These are phyloP conservation scores for Neomonachus schauinslandi DNA, from an alignment of 2,113 vertebrate species.

Conservation along the genomic window DNA sequence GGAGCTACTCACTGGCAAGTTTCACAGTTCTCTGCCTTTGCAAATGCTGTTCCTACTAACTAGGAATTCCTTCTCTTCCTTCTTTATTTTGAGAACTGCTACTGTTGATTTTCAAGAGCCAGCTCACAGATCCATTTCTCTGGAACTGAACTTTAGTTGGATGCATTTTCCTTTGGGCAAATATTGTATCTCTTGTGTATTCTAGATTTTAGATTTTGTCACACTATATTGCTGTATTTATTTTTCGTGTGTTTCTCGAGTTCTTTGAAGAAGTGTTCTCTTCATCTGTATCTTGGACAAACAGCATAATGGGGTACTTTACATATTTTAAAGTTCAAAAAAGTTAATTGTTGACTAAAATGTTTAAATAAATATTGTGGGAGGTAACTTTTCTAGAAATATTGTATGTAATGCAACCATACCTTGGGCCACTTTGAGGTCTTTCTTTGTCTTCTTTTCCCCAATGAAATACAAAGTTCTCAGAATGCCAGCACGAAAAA, in stretches of 20 bases:
- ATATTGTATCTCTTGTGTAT: neutral
- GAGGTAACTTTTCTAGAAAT: neutral
- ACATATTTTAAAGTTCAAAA: neutral
- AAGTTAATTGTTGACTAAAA: neutral
- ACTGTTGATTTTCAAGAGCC: neutral
- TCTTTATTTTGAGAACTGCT: neutral
- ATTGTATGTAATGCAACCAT: neutral
- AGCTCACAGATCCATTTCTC: neutral
- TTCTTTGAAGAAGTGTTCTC: neutral
- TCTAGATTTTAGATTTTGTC: neutral
- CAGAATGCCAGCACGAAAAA: neutral
- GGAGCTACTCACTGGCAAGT: neutral
- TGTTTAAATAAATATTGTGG: neutral
- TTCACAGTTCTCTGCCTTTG: neutral
- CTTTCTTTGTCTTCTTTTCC: neutral
- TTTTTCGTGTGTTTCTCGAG: neutral
- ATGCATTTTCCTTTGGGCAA: neutral
- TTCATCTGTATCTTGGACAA: neutral
- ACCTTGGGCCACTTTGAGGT: neutral
- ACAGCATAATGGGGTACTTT: neutral
- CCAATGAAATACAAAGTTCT: neutral
- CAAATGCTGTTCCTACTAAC: neutral
- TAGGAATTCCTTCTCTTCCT: neutral
- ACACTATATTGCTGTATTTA: neutral
- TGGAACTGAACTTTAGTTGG: neutral